These are phyloP conservation scores for Spea multiplicata DNA, from an alignment of 2,113 vertebrate species.

Conservation along the genomic window DNA sequence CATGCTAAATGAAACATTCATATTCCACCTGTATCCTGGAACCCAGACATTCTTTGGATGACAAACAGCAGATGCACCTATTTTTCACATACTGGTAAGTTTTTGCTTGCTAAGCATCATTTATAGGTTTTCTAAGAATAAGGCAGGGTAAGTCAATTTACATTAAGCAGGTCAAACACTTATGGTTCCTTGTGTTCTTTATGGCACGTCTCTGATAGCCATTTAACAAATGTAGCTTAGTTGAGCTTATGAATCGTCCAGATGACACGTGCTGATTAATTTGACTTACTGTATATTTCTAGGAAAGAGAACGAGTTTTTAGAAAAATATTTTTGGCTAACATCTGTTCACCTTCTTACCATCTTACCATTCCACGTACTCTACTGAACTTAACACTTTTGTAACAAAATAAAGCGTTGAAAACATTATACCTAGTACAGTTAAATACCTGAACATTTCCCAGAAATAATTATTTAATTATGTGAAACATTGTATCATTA, in stretches of 20 bases:
- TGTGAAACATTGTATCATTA: too few species aligned
- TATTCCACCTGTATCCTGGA: background rate
- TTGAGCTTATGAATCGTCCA: background rate
- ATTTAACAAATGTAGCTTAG: background rate
- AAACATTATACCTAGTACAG: too few species aligned
- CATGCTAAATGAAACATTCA: background rate
- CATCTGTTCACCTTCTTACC: background rate
- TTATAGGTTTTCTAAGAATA: constrained; percentile 22
- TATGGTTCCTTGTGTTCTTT: background rate
- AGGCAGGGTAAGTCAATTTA: constrained; percentile 11
- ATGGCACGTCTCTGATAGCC: background rate
- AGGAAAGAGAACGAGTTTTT: background rate
- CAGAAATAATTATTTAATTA: too few species aligned
- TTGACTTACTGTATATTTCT: constrained; percentile 7
- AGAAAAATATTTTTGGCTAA: background rate
- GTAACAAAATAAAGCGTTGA: too few species aligned
- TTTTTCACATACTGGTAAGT: constrained; percentile 7
- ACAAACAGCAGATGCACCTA: constrained; percentile 41
- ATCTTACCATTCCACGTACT: too few species aligned
- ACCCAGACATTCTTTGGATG: background rate
- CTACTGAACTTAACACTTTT: too few species aligned
- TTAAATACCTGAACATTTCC: too few species aligned
- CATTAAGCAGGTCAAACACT: constrained; percentile 12
- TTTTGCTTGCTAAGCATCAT: constrained; percentile 34
- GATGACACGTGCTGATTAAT: constrained; percentile 8